Conservation (phyloP, 2,797 vertebrate species). For the Sebastiscus tertius region DNA sequence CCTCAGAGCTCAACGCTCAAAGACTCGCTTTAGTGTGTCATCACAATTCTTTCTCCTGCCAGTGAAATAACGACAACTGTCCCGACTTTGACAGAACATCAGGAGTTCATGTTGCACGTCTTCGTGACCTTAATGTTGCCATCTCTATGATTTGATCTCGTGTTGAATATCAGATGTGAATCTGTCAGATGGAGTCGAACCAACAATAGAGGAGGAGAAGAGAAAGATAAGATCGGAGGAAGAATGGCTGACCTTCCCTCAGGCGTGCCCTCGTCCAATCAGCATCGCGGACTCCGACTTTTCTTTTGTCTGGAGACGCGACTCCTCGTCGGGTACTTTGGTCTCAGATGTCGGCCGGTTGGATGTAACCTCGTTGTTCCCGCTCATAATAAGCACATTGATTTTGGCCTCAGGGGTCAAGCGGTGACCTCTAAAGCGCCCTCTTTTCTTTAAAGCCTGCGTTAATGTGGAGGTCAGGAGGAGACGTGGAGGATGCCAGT, state of each 20-base stretch:
- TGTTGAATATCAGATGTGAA: no score
- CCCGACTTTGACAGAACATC: no score
- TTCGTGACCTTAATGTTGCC: no score
- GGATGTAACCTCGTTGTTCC: constrained; percentile 52
- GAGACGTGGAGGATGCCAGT: constrained; percentile 23
- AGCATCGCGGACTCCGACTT: neutral
- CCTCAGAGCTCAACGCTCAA: no score
- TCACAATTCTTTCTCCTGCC: no score
- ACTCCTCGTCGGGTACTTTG: constrained; percentile 11
- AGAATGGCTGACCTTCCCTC: constrained; percentile 28
- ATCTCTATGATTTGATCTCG: neutral
- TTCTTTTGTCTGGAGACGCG: neutral
- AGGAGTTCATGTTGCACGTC: no score
- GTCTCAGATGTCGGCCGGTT: constrained; percentile 14
- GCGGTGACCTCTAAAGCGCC: constrained; percentile 57
- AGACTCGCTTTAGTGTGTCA: no score
- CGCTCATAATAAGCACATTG: constrained; percentile 58
- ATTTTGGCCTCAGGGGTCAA: constrained; percentile 68
- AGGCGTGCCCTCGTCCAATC: neutral
- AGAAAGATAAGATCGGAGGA: neutral
- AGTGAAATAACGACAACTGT: no score
- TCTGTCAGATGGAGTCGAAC: neutral
- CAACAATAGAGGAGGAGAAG: neutral
- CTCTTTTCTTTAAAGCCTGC: constrained; percentile 38
- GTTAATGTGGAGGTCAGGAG: constrained; percentile 41